A percentile compares a stretch with the other conserved stretches of the same genome.
Conservation (phyloP, 2,797 vertebrate species). For the Myotis vivesi region DNA sequence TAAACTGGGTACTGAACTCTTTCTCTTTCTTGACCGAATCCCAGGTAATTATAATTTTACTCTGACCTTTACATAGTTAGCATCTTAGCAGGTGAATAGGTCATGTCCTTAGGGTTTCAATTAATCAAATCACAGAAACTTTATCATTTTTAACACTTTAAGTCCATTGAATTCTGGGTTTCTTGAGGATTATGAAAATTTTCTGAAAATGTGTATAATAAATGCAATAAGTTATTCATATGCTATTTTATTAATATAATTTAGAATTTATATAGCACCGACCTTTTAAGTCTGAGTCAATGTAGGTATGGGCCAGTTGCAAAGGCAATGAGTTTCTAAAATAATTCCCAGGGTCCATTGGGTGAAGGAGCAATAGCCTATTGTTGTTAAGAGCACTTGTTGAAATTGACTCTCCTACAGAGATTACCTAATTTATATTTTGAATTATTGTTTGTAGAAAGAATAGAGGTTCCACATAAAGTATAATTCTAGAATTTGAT, state of each 20-base stretch:
- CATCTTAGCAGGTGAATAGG: slow-evolving; percentile 56
- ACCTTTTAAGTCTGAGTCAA: slow-evolving; percentile 13
- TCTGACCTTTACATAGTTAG: slow-evolving; percentile 36
- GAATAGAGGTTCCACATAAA: not conserved
- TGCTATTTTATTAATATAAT: slow-evolving; percentile 47
- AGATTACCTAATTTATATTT: not conserved
- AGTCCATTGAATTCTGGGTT: not conserved
- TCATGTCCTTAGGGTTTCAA: slow-evolving; percentile 36
- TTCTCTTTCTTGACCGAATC: slow-evolving; percentile 57
- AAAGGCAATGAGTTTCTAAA: not conserved
- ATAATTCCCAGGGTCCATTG: not conserved
- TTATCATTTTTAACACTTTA: slow-evolving; percentile 39
- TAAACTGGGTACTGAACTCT: slow-evolving; percentile 60
- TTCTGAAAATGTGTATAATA: slow-evolving; percentile 57
- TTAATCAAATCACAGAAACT: slow-evolving; percentile 56
- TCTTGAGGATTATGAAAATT: slow-evolving; percentile 6
- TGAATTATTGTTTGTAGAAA: not conserved
- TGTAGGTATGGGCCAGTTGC: not conserved
- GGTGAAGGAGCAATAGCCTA: not conserved
- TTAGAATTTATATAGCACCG: slow-evolving; percentile 33
- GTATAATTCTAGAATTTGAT: not conserved
- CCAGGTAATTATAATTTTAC: slow-evolving; percentile 54
- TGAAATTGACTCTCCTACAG: not conserved
- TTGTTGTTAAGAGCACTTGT: not conserved
- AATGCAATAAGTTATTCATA: slow-evolving; percentile 59